These are phyloP conservation scores for Drosophila lacteicornis DNA, from an alignment of 1,140 invertebrate species.

Conservation along the genomic window DNA sequence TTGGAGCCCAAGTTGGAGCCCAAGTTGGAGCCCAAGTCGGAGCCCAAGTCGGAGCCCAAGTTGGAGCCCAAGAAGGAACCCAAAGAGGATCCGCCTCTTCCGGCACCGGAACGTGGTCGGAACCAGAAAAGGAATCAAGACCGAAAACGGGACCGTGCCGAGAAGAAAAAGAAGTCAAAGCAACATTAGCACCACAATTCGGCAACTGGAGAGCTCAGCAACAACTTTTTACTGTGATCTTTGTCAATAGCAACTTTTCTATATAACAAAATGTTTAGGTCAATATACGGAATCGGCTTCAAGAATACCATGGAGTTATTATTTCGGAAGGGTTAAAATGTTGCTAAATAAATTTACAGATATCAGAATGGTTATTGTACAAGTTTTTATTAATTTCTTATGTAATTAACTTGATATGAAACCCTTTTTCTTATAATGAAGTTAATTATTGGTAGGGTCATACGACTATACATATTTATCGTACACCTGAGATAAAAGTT, in stretches of 20 bases:
- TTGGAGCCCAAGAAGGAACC: too few species aligned
- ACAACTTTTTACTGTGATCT: conserved; percentile 12
- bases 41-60: background rate
- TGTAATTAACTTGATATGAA: too few species aligned
- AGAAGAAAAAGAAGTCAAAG: conserved; percentile 1
- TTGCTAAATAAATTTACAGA: background rate
- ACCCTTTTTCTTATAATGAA: too few species aligned
- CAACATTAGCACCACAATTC: background rate
- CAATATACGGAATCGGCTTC: conserved; percentile 8
- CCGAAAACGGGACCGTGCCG: background rate
- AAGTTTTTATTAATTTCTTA: too few species aligned
- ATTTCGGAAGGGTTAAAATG: conserved; percentile 1
- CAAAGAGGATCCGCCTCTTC: background rate
- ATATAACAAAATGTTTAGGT: conserved; percentile 3
- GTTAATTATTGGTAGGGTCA: too few species aligned
- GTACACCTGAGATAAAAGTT: too few species aligned
- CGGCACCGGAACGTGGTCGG: background rate
- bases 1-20: background rate
- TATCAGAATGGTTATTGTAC: too few species aligned
- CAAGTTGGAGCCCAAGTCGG: too few species aligned
- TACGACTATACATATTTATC: too few species aligned
- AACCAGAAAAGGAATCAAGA: background rate
- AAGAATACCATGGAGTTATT: background rate
- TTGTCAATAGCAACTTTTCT: conserved; percentile 9
- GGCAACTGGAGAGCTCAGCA: conserved; percentile 3